Evolutionary conservation across 2,888 invertebrate species (phyloP).

Genomic region (Tachina grossa): DNA sequence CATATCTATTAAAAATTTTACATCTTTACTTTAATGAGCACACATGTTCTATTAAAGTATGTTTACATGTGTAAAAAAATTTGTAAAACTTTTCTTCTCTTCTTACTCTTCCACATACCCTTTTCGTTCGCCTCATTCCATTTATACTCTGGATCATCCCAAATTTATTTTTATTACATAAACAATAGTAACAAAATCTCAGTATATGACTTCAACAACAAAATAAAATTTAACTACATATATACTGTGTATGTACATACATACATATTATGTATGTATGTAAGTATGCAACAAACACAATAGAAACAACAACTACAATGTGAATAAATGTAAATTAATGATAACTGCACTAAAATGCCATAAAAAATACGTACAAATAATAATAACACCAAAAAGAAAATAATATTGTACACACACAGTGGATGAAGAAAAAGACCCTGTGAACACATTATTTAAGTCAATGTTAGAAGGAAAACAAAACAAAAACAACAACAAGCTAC

Average conservation of each 20-base stretch:
- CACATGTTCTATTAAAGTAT: too few species aligned
- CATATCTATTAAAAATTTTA: too few species aligned
- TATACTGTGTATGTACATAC: too few species aligned
- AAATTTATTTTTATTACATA: conserved; percentile 45
- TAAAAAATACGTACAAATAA: conserved; percentile 15
- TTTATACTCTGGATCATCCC: not conserved
- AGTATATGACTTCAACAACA: conserved; percentile 14
- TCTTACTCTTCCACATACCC: not conserved
- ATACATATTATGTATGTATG: too few species aligned
- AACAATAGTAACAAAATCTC: conserved; percentile 62
- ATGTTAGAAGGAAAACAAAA: conserved; percentile 33
- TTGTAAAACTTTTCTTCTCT: too few species aligned
- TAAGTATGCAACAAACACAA: conserved; percentile 26
- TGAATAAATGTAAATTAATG: conserved; percentile 63
- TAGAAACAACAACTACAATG: conserved; percentile 40
- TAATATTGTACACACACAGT: not conserved
- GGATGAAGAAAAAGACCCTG: conserved; percentile 31
- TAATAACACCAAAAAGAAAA: conserved; percentile 27
- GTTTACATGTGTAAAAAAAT: too few species aligned
- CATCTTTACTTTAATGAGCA: too few species aligned
- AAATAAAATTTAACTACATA: not conserved
- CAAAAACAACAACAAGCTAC: conserved; percentile 16
- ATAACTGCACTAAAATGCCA: conserved; percentile 57
- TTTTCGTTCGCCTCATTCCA: not conserved
- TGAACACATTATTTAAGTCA: conserved; percentile 42